Evolutionary conservation across 92 coral and sea anemone species (phyloP).

Genomic region (Zoanthus gigantus): DNA sequence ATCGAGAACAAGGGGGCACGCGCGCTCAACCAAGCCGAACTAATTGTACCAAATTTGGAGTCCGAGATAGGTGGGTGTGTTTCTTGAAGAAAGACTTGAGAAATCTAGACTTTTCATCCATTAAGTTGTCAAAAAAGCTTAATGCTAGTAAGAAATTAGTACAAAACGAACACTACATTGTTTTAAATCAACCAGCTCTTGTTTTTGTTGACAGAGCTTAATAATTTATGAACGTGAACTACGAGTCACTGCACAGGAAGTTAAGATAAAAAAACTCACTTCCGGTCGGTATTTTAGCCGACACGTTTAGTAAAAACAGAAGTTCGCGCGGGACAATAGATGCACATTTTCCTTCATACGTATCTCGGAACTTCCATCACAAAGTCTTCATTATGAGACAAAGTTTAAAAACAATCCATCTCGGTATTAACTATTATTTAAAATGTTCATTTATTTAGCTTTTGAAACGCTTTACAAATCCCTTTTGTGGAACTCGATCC

Average conservation of each 20-base stretch:
- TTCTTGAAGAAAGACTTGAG: slow-evolving; percentile 2
- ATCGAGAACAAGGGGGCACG: slow-evolving; percentile 75
- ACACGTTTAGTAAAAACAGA: neutral
- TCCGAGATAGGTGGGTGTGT: slow-evolving; percentile 31
- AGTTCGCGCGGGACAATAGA: neutral
- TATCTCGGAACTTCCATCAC: neutral
- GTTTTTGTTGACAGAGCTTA: slow-evolving; percentile 13
- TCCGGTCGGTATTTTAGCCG: slow-evolving; percentile 29
- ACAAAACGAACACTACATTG: neutral
- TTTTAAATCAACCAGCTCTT: neutral
- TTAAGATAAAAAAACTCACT: neutral
- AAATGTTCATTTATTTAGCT: neutral
- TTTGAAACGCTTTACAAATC: neutral
- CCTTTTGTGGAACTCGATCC: neutral
- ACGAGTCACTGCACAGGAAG: slow-evolving; percentile 22
- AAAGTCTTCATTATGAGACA: neutral
- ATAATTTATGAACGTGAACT: slow-evolving; percentile 19
- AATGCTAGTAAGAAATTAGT: neutral
- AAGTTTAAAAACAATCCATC: neutral
- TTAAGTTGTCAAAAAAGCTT: neutral
- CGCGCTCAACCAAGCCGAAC: slow-evolving; percentile 72
- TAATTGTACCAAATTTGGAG: slow-evolving; percentile 67
- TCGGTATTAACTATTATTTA: neutral
- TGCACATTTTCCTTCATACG: neutral
- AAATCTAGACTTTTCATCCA: slow-evolving; percentile 16